Conservation (phyloP, 2,113 vertebrate species). For the Callorhinus ursinus region DNA sequence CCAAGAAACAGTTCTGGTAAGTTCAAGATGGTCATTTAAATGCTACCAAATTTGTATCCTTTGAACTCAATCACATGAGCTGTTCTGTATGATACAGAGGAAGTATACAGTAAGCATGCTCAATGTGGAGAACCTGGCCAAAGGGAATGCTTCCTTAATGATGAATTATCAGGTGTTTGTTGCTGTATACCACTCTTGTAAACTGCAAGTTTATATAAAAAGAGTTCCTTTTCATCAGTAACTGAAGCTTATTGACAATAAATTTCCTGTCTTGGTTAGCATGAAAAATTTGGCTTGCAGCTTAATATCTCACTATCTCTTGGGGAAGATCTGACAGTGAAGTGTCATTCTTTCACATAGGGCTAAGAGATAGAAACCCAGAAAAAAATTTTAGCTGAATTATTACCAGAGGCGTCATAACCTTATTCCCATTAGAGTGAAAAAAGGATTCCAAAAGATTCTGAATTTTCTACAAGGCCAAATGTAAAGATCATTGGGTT, state of each 20-base stretch:
- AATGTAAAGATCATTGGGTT: constrained; percentile 37
- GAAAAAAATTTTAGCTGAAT: constrained; percentile 14
- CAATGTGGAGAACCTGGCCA: constrained; percentile 5
- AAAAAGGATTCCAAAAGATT: neutral
- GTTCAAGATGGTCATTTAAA: constrained; percentile 44
- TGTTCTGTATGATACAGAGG: neutral
- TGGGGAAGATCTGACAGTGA: neutral
- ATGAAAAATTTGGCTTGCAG: constrained; percentile 36
- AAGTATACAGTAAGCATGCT: constrained; percentile 12
- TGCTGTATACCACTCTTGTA: neutral
- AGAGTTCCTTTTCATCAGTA: constrained; percentile 43
- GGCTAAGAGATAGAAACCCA: neutral
- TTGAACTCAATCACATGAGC: constrained; percentile 19
- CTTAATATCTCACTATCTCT: constrained; percentile 41
- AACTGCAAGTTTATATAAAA: constrained; percentile 43
- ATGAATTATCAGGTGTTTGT: neutral
- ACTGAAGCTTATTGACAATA: neutral
- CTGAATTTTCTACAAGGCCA: neutral
- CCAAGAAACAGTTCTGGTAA: neutral
- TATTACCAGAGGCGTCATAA: constrained; percentile 29
- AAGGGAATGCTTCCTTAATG: constrained; percentile 9
- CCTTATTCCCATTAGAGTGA: constrained; percentile 38
- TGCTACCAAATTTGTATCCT: constrained; percentile 29
- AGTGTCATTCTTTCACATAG: constrained; percentile 16
- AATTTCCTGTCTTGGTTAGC: constrained; percentile 44